Conservation (phyloP, 2,113 vertebrate species). For the Parus major region DNA sequence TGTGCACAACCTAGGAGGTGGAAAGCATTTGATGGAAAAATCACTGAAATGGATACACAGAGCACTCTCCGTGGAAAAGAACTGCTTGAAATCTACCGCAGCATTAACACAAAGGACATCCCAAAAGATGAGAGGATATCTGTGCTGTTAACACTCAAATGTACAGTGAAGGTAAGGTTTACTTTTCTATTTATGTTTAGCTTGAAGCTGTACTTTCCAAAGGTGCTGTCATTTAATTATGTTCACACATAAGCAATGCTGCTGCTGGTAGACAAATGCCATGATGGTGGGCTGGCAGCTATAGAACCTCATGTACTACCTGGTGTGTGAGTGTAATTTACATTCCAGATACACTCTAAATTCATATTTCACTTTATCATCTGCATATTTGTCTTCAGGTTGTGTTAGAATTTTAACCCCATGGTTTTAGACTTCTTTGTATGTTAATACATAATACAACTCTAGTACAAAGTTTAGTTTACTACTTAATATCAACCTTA, state of each 20-base stretch:
- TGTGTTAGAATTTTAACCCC: neutral
- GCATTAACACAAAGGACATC: constrained; percentile 61
- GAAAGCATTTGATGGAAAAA: constrained; percentile 76
- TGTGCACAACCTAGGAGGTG: constrained; percentile 83
- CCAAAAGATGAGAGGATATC: constrained; percentile 79
- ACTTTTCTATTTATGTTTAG: neutral
- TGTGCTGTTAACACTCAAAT: constrained; percentile 80
- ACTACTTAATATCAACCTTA: neutral
- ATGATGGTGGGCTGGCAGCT: neutral
- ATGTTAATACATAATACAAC: neutral
- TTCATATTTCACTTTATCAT: neutral
- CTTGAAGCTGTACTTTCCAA: neutral
- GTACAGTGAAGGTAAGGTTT: constrained; percentile 83
- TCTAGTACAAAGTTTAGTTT: neutral
- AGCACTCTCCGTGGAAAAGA: constrained; percentile 82
- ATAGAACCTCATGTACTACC: neutral
- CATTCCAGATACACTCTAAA: neutral
- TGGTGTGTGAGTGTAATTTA: neutral
- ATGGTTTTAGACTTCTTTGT: neutral
- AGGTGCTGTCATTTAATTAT: neutral
- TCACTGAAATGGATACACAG: constrained; percentile 85
- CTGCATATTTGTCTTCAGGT: neutral
- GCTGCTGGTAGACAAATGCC: neutral
- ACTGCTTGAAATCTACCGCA: constrained; percentile 83
- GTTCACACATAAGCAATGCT: neutral